phyloP scores from a whole-genome alignment of 1,140 invertebrate genomes.

The Ruditapes philippinarum region DNA sequence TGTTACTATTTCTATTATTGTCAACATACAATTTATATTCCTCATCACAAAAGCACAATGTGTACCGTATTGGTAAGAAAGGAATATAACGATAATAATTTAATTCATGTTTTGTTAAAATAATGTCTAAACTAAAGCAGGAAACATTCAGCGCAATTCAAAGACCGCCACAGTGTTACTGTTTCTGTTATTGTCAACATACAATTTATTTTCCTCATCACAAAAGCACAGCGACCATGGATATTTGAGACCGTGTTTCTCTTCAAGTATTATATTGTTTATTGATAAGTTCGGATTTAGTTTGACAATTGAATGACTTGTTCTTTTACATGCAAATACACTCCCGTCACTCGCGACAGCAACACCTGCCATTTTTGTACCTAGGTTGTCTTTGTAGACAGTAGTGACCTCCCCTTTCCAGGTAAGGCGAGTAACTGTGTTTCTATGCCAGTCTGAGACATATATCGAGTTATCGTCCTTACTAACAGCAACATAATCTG shows the following conservation, averaged over 20 bases:
- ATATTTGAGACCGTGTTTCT: conserved; percentile 17
- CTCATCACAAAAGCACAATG: no score
- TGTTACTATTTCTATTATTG: no score
- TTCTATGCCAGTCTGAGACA: conserved; percentile 26
- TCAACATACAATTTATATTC: no score
- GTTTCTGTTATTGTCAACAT: conserved; percentile 26
- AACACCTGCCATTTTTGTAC: conserved; percentile 6
- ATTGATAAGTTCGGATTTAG: not conserved
- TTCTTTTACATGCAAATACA: not conserved
- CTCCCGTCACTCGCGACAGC: not conserved
- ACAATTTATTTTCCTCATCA: not conserved
- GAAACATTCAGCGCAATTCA: not conserved
- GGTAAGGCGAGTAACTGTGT: not conserved
- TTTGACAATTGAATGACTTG: conserved; percentile 15
- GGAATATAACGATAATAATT: no score
- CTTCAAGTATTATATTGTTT: not conserved
- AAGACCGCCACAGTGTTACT: conserved; percentile 1
- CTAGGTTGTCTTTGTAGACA: not conserved
- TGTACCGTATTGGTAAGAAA: no score
- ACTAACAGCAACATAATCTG: conserved; percentile 4
- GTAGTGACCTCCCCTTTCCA: conserved; percentile 7
- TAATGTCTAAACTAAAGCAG: no score
- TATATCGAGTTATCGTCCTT: not conserved
- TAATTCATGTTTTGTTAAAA: no score
- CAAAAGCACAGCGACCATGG: conserved; percentile 7